phyloP scores from a whole-genome alignment of 2,113 vertebrate species.

The Otocyon megalotis region DNA sequence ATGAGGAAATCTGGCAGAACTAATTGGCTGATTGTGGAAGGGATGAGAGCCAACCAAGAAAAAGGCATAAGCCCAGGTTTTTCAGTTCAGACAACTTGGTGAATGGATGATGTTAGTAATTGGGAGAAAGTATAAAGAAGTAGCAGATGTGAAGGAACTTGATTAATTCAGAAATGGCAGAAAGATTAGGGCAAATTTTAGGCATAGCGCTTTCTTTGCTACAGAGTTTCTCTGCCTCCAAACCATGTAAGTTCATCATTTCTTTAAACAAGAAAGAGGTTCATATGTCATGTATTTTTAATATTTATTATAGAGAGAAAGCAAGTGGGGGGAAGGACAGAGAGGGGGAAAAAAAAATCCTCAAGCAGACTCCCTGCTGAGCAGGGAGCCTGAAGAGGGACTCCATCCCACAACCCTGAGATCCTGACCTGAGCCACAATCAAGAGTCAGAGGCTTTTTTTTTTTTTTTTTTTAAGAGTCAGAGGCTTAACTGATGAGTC shows the following conservation, averaged over 20 bases:
- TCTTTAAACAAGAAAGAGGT: not conserved
- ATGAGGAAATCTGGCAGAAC: slow-evolving; percentile 27
- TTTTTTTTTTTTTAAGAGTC: no score
- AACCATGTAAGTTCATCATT: not conserved
- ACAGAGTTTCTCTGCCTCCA: not conserved
- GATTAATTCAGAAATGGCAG: not conserved
- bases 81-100: not conserved
- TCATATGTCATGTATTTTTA: not conserved
- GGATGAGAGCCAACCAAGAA: slow-evolving; percentile 10
- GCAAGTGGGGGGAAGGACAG: accelerated
- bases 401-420: not conserved
- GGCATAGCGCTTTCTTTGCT: not conserved
- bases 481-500: not conserved
- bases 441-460: not conserved
- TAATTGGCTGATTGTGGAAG: slow-evolving; percentile 51
- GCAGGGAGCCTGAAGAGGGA: not conserved
- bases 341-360: not conserved
- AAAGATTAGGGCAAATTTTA: not conserved
- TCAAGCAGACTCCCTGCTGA: not conserved
- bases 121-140: not conserved
- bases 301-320: not conserved
- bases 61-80: slow-evolving; percentile 30
- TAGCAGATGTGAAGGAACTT: not conserved
- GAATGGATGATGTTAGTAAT: not conserved
- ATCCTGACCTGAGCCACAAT: not conserved